Conservation (phyloP, 2,888 invertebrate species). For the Calliopum simillimum region DNA sequence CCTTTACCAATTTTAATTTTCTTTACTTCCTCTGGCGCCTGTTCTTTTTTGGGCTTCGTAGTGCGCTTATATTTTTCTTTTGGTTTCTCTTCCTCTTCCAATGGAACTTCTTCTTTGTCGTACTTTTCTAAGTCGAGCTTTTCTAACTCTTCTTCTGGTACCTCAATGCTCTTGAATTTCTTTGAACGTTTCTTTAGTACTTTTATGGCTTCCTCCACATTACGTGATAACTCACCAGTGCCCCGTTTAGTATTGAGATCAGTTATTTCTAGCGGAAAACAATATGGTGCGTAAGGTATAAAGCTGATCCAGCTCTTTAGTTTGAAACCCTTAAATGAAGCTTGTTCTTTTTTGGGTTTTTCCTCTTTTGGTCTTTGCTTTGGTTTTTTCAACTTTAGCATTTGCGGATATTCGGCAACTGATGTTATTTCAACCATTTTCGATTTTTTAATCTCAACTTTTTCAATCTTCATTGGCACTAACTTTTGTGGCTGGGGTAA, state of each 20-base stretch:
- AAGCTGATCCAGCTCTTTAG: conserved; percentile 78
- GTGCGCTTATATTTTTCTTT: conserved; percentile 64
- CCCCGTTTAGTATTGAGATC: conserved; percentile 70
- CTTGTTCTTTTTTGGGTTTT: conserved; percentile 69
- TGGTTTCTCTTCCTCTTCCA: conserved; percentile 53
- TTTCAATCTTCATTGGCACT: conserved; percentile 72
- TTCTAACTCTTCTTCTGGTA: conserved; percentile 72
- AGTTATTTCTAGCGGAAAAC: conserved; percentile 53
- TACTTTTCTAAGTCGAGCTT: conserved; percentile 63
- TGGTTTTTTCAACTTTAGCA: conserved; percentile 74
- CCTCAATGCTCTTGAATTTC: conserved; percentile 71
- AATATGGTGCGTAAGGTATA: conserved; percentile 74
- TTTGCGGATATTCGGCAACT: conserved; percentile 71
- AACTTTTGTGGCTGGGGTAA: conserved; percentile 56
- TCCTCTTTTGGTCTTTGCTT: conserved; percentile 60
- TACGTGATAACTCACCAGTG: conserved; percentile 76
- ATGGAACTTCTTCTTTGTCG: conserved; percentile 48
- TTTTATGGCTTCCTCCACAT: conserved; percentile 75
- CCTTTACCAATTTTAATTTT: conserved; percentile 61
- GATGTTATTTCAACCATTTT: conserved; percentile 73
- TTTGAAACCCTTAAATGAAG: conserved; percentile 75
- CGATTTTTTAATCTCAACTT: conserved; percentile 71
- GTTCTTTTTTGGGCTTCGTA: conserved; percentile 50
- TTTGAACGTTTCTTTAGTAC: conserved; percentile 73
- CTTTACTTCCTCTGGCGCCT: conserved; percentile 48